A percentile compares a stretch with the other conserved stretches of the same genome.
phyloP scores from a whole-genome alignment of 2,888 invertebrate genomes.

The Epinotia demarniana region DNA sequence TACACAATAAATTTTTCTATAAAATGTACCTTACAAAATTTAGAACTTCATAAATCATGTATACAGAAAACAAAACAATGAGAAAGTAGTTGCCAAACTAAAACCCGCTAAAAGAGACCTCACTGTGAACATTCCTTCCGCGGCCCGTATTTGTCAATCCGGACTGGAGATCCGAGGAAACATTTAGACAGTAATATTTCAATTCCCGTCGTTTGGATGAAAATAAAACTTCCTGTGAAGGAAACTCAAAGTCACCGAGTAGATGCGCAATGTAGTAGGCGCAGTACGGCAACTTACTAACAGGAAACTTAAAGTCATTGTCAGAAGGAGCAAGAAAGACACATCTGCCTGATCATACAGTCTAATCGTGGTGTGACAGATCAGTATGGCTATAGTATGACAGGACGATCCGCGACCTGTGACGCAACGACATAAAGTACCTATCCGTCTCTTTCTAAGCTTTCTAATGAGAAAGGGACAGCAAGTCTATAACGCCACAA shows the following conservation, averaged over 20 bases:
- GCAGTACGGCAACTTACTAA: slow-evolving; percentile 17
- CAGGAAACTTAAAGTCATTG: not conserved
- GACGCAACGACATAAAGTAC: too few species aligned
- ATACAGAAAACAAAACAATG: not conserved
- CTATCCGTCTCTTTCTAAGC: too few species aligned
- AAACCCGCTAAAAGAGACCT: not conserved
- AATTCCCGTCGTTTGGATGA: slow-evolving; percentile 37
- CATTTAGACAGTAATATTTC: slow-evolving; percentile 41
- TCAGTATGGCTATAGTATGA: too few species aligned
- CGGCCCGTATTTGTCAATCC: slow-evolving; percentile 6
- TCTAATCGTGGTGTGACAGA: too few species aligned
- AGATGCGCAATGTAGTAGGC: not conserved
- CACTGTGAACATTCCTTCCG: not conserved
- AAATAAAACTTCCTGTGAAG: slow-evolving; percentile 41
- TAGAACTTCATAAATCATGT: too few species aligned
- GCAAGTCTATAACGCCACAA: too few species aligned
- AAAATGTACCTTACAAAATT: too few species aligned
- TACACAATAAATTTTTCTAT: too few species aligned
- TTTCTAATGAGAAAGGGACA: too few species aligned
- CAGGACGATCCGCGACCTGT: too few species aligned
- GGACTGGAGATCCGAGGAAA: slow-evolving; percentile 20
- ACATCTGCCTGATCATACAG: too few species aligned
- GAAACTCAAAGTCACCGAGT: slow-evolving; percentile 39
- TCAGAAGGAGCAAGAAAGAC: too few species aligned
- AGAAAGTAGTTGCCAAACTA: not conserved